Percentiles rank a stretch among this genome's conserved stretches.
Evolutionary conservation across 2,797 vertebrate species (phyloP).

Genomic region (Artibeus jamaicensis): DNA sequence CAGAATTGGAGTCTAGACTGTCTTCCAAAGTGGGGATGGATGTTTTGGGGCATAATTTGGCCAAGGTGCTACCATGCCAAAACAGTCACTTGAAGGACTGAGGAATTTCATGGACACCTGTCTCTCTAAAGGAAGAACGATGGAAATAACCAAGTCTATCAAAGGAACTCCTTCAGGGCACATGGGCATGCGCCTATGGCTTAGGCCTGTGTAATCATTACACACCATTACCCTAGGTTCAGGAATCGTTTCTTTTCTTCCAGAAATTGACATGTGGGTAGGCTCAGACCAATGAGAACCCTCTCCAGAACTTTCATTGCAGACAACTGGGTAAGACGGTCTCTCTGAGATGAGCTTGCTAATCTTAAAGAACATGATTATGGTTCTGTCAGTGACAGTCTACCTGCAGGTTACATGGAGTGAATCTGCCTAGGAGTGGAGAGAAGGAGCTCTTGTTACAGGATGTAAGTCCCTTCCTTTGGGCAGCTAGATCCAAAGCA

Average conservation of each 20-base stretch:
- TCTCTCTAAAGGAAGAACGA: not conserved
- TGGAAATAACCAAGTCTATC: not conserved
- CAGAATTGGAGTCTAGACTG: not conserved
- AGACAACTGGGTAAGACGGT: not conserved
- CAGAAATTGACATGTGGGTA: not conserved
- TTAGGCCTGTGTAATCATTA: not conserved
- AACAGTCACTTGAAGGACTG: not conserved
- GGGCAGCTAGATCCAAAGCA: not conserved
- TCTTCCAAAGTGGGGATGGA: not conserved
- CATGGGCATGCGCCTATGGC: not conserved
- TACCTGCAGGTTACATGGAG: not conserved
- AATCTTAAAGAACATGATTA: not conserved
- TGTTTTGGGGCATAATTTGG: not conserved
- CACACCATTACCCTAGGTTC: not conserved
- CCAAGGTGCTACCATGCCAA: not conserved
- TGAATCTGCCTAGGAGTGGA: not conserved
- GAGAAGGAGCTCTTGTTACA: not conserved
- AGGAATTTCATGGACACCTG: not conserved
- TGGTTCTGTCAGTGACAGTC: not conserved
- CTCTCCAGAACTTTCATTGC: not conserved
- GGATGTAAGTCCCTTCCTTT: not conserved
- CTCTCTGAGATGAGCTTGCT: not conserved
- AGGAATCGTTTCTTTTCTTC: not conserved
- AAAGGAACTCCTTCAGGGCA: not conserved
- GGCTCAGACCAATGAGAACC: not conserved